These are phyloP conservation scores for Drosophila nr. perissopoda DNA, from an alignment of 2,888 invertebrate species.

Conservation along the genomic window DNA sequence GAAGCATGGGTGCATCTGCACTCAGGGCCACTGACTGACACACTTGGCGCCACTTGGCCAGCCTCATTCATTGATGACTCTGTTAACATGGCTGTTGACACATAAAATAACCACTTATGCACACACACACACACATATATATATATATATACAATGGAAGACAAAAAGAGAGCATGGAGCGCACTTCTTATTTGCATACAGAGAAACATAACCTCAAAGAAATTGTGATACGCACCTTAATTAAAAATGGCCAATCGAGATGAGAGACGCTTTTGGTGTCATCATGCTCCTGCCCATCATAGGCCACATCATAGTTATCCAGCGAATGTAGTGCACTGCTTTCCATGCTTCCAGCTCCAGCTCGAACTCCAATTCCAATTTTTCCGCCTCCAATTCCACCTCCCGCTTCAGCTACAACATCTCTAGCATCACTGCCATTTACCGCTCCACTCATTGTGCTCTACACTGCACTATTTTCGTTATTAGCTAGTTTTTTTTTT, in stretches of 20 bases:
- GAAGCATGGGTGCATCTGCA: constrained; percentile 8
- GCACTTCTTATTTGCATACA: constrained; percentile 23
- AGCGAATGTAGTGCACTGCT: constrained; percentile 61
- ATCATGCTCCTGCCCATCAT: constrained; percentile 70
- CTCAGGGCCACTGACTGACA: constrained; percentile 52
- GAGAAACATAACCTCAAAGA: constrained; percentile 25
- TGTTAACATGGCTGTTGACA: constrained; percentile 56
- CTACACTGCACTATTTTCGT: not conserved
- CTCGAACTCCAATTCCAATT: not conserved
- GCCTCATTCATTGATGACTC: constrained; percentile 44
- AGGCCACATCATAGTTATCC: constrained; percentile 72
- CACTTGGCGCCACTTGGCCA: constrained; percentile 48
- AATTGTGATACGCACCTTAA: constrained; percentile 77
- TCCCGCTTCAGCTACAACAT: not conserved
- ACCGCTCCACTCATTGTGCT: constrained; percentile 27
- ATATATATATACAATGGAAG: not conserved
- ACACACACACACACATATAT: not conserved
- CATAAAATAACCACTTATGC: constrained; percentile 47
- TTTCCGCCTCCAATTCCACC: constrained; percentile 12
- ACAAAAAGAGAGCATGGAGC: constrained; percentile 3
- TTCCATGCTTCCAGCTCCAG: constrained; percentile 1
- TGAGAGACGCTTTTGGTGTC: constrained; percentile 71
- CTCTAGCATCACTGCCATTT: constrained; percentile 17
- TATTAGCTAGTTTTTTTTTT: not conserved
- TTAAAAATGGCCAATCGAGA: constrained; percentile 84